phyloP scores from a whole-genome alignment of 1,140 invertebrate genomes.

The Hermatobates lingyangjiaoensis region DNA sequence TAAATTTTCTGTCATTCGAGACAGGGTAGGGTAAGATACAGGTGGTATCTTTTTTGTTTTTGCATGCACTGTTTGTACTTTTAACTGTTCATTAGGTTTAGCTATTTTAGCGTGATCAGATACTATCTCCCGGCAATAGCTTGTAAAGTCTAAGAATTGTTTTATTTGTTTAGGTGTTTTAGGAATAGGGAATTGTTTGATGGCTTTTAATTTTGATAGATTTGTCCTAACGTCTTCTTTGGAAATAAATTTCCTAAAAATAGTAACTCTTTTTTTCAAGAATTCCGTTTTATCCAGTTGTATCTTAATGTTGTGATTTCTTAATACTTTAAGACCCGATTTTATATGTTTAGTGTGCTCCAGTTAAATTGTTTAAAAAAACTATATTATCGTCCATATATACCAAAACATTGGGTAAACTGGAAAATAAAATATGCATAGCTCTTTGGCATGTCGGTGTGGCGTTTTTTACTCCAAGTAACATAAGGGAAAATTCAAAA shows the following conservation, averaged over 20 bases:
- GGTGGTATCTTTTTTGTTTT: not conserved
- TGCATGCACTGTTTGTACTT: not conserved
- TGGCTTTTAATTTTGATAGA: constrained; percentile 18
- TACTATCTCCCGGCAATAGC: constrained; percentile 23
- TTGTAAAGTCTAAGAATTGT: constrained; percentile 24
- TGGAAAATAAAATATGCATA: constrained; percentile 19
- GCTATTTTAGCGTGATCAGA: constrained; percentile 18
- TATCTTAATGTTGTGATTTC: constrained; percentile 12
- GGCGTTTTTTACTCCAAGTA: constrained; percentile 10
- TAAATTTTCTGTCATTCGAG: not conserved
- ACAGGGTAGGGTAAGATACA: not conserved
- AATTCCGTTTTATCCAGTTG: constrained; percentile 18
- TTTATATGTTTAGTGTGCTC: constrained; percentile 20
- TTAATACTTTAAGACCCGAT: constrained; percentile 15
- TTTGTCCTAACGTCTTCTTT: constrained; percentile 20
- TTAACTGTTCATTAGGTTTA: constrained; percentile 10
- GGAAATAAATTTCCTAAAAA: constrained; percentile 21
- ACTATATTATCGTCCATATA: constrained; percentile 29
- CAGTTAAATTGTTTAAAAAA: constrained; percentile 19
- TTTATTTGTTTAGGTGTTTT: constrained; percentile 23
- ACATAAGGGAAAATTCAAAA: constrained; percentile 14
- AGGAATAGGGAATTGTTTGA: constrained; percentile 20
- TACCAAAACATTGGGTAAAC: constrained; percentile 12
- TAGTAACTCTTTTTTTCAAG: constrained; percentile 18
- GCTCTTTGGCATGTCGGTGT: constrained; percentile 11